phyloP scores from a whole-genome alignment of 2,797 vertebrate genomes.

The Okamejei kenojei region DNA sequence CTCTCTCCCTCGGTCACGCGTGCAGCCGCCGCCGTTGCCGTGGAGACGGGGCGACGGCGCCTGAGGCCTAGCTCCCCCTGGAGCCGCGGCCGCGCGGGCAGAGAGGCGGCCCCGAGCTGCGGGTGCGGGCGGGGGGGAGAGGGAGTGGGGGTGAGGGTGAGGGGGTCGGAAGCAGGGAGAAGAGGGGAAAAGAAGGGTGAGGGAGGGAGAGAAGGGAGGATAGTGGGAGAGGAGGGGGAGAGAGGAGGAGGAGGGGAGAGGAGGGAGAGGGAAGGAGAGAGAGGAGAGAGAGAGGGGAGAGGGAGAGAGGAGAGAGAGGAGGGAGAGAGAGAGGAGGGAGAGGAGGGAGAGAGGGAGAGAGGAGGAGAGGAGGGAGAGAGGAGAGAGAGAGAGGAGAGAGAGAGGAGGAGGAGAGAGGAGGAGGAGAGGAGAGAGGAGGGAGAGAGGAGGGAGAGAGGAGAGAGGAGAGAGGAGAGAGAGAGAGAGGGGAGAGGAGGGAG shows the following conservation, averaged over 20 bases:
- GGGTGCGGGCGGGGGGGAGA: too few relatives aligned
- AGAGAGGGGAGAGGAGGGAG: neutral
- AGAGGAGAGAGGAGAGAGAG: too few relatives aligned
- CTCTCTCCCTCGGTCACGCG: too few relatives aligned
- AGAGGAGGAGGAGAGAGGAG: too few relatives aligned
- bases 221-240: neutral
- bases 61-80: neutral
- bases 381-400: constrained; percentile 39
- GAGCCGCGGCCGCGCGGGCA: too few relatives aligned
- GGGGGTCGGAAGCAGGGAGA: neutral
- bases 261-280: neutral
- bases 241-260: neutral
- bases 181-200: neutral
- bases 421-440: too few relatives aligned
- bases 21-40: neutral
- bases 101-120: too few relatives aligned
- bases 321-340: too few relatives aligned
- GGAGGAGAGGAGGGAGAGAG: constrained; percentile 39
- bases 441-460: too few relatives aligned
- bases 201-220: neutral
- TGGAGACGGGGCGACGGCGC: neutral
- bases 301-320: neutral
- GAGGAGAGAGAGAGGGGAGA: too few relatives aligned
- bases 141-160: neutral
- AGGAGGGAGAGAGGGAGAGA: too few relatives aligned